Percentiles rank a stretch among this genome's conserved stretches.
Conservation (phyloP, 2,113 vertebrate species). For the Dasyornis broadbenti region DNA sequence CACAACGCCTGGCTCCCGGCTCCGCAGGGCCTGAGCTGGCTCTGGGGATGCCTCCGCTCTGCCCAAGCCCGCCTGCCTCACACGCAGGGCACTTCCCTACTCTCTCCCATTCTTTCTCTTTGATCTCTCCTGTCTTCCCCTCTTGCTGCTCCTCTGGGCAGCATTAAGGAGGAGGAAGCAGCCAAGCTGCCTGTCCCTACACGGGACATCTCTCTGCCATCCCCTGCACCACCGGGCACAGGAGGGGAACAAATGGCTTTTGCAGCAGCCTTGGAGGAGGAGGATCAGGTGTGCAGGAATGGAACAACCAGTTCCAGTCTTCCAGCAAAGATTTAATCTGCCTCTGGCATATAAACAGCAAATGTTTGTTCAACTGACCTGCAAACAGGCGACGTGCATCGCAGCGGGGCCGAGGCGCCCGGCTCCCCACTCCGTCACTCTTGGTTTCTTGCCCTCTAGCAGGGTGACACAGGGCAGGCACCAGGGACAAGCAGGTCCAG, state of each 20-base stretch:
- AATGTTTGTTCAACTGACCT: constrained; percentile 57
- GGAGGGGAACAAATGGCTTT: background rate
- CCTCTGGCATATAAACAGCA: constrained; percentile 56
- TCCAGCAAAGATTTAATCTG: constrained; percentile 59
- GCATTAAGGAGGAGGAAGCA: background rate
- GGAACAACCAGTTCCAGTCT: constrained; percentile 63
- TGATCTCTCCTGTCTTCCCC: background rate
- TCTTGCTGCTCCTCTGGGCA: background rate
- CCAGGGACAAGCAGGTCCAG: background rate
- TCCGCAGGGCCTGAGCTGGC: background rate
- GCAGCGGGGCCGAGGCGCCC: background rate
- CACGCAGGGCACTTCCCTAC: background rate
- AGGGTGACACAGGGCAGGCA: background rate
- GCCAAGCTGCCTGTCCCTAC: background rate
- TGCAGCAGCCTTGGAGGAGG: background rate
- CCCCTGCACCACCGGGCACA: background rate
- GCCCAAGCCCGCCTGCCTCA: background rate
- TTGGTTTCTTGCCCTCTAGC: background rate
- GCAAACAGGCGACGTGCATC: background rate
- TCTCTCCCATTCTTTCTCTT: background rate
- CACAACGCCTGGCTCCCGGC: constrained; percentile 25
- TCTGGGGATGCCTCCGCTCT: background rate
- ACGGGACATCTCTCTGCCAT: background rate
- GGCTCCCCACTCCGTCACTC: background rate
- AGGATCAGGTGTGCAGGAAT: constrained; percentile 31